Evolutionary conservation across 2,888 invertebrate genomes (phyloP).

Genomic region (Amphimallon solstitiale): DNA sequence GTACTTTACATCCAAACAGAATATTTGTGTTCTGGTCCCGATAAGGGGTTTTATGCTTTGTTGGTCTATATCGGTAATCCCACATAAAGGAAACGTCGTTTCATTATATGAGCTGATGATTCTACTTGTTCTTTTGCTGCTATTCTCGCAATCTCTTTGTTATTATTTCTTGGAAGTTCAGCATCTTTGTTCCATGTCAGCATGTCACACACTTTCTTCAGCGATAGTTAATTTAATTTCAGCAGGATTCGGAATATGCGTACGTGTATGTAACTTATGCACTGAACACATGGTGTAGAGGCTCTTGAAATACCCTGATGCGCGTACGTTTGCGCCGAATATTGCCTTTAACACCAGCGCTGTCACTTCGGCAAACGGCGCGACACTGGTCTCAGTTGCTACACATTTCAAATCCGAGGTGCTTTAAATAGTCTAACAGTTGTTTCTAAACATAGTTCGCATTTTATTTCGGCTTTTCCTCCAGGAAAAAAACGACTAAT

Average conservation of each 20-base stretch:
- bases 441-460: constrained; percentile 31
- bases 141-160: constrained; percentile 24
- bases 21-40: too few relatives aligned
- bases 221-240: background rate
- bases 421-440: constrained; percentile 33
- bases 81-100: too few relatives aligned
- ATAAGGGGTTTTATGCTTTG: too few relatives aligned
- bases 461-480: constrained; percentile 25
- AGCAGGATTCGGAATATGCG: background rate
- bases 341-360: constrained; percentile 33
- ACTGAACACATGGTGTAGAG: constrained; percentile 16
- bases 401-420: constrained; percentile 27
- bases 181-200: constrained; percentile 7
- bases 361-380: constrained; percentile 26
- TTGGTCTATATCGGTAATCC: too few relatives aligned
- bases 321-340: constrained; percentile 34
- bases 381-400: constrained; percentile 31
- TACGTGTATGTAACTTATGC: background rate
- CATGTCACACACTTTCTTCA: background rate
- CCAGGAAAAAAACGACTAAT: constrained; percentile 11
- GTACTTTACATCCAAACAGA: too few relatives aligned
- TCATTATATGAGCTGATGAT: background rate
- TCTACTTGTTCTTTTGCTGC: background rate
- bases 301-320: constrained; percentile 33
- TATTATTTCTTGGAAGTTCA: constrained; percentile 14